phyloP scores from a whole-genome alignment of 2,888 invertebrate genomes.

The Hydrotaea cyrtoneurina region DNA sequence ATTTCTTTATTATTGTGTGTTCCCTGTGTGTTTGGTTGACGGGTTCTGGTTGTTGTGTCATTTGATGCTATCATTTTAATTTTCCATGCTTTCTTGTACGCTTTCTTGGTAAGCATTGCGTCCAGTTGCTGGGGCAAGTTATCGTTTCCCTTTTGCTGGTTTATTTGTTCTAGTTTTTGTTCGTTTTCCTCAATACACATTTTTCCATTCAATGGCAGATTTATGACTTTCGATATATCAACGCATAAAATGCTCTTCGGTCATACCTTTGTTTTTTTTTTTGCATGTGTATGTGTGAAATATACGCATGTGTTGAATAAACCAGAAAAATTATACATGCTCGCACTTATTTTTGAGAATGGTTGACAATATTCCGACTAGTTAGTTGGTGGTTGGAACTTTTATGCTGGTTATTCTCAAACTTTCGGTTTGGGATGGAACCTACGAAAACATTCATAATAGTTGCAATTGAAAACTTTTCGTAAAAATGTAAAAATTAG shows the following conservation, averaged over 20 bases:
- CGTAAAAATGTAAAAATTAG: too few species aligned
- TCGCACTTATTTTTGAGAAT: too few species aligned
- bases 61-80: conserved; percentile 32
- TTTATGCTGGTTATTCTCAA: too few species aligned
- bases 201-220: conserved; percentile 9
- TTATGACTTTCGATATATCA: conserved; percentile 33
- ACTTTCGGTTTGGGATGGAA: too few species aligned
- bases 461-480: too few species aligned
- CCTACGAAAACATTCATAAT: too few species aligned
- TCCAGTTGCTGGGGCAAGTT: not conserved
- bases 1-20: not conserved
- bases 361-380: too few species aligned
- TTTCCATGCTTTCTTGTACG: not conserved
- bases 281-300: not conserved
- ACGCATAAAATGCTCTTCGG: not conserved
- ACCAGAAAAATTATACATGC: too few species aligned
- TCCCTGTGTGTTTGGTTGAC: not conserved
- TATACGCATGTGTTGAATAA: not conserved
- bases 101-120: too few species aligned
- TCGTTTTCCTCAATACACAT: not conserved
- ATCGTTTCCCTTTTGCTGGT: not conserved
- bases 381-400: too few species aligned
- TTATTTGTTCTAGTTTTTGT: conserved; percentile 24
- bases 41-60: not conserved
- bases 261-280: not conserved